phyloP scores from a whole-genome alignment of 1,140 invertebrate genomes.

The Tetraneura akinire region DNA sequence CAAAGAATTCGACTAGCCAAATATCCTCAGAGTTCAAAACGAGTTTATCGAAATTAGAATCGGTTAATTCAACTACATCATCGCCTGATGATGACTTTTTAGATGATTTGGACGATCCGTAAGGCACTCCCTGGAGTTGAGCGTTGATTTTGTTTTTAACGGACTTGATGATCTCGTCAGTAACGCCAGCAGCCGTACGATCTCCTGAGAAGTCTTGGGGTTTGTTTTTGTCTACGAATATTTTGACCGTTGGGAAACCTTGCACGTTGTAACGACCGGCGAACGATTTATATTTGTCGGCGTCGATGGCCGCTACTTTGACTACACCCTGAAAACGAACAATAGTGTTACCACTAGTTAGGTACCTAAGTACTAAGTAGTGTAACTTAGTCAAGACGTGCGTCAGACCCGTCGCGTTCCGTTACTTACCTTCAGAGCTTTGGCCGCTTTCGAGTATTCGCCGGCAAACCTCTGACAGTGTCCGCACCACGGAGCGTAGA shows the following conservation, averaged over 20 bases:
- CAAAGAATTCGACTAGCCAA: slow-evolving; percentile 94
- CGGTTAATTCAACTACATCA: slow-evolving; percentile 90
- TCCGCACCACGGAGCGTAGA: slow-evolving; percentile 76
- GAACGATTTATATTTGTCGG: slow-evolving; percentile 83
- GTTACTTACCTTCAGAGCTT: slow-evolving; percentile 74
- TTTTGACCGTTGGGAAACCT: slow-evolving; percentile 96
- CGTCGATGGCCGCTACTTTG: slow-evolving; percentile 92
- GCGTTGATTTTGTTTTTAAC: slow-evolving; percentile 70
- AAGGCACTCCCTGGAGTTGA: slow-evolving; percentile 65
- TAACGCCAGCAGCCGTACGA: slow-evolving; percentile 81
- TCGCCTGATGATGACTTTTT: slow-evolving; percentile 53
- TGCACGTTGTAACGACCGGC: slow-evolving; percentile 78
- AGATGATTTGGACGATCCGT: slow-evolving; percentile 50
- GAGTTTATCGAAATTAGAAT: slow-evolving; percentile 83
- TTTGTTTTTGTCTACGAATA: slow-evolving; percentile 86
- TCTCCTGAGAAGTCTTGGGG: slow-evolving; percentile 85
- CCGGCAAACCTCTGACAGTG: slow-evolving; percentile 73
- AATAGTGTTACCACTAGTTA: not conserved
- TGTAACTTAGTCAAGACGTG: too few species aligned
- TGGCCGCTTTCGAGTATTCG: slow-evolving; percentile 82
- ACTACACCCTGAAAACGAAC: slow-evolving; percentile 73
- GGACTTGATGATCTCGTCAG: slow-evolving; percentile 78
- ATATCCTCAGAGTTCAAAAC: slow-evolving; percentile 83
- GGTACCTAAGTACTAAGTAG: too few species aligned
- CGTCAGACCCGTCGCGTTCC: too few species aligned